phyloP scores from a whole-genome alignment of 2,113 vertebrate species.

The Hirundichthys speculiger region DNA sequence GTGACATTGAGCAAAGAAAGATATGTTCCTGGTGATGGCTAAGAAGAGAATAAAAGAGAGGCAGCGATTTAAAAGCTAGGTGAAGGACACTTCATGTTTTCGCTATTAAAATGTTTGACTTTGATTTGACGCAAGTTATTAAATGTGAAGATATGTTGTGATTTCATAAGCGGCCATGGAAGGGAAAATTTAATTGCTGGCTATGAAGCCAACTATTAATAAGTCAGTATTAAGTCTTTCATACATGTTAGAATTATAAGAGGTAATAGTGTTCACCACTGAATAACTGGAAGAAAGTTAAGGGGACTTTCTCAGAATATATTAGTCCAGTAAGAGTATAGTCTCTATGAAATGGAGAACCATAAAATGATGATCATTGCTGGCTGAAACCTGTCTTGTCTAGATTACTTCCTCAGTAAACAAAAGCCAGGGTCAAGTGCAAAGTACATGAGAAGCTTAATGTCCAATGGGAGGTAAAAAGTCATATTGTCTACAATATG shows the following conservation, averaged over 20 bases:
- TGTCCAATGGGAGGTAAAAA: too few relatives aligned
- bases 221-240: conserved; percentile 33
- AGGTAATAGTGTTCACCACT: background rate
- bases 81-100: conserved; percentile 8
- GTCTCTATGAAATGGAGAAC: background rate
- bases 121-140: conserved; percentile 23
- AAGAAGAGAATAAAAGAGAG: too few relatives aligned
- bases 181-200: conserved; percentile 11
- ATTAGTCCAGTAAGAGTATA: background rate
- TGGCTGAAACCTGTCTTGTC: background rate
- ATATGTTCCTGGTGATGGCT: too few relatives aligned
- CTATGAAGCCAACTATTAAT: conserved; percentile 11
- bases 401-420: background rate
- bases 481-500: background rate
- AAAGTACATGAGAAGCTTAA: background rate
- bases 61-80: conserved; percentile 6
- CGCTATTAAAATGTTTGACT: conserved; percentile 10
- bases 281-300: conserved; percentile 11
- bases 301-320: conserved; percentile 4
- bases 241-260: conserved; percentile 5
- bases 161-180: conserved; percentile 6
- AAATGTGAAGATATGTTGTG: conserved; percentile 15
- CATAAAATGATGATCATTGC: background rate
- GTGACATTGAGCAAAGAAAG: too few relatives aligned
- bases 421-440: background rate